A percentile compares a stretch with the other conserved stretches of the same genome.
Evolutionary conservation across 2,797 vertebrate genomes (phyloP).

Genomic region (Sebastolobus alascanus): DNA sequence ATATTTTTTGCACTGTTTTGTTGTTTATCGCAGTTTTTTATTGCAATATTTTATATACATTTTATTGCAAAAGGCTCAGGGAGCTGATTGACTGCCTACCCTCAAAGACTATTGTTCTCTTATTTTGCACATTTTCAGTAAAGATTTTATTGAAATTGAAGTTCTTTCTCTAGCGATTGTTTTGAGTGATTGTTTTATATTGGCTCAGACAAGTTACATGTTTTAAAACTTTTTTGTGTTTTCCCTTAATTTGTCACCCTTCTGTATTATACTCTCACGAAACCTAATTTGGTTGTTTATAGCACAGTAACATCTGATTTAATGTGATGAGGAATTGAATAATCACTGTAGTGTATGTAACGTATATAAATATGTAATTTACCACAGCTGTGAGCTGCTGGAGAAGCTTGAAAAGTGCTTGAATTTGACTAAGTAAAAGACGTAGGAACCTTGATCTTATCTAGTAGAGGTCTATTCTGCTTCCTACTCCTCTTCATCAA

Average conservation of each 20-base stretch:
- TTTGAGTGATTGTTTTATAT: not conserved
- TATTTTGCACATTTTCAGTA: not conserved
- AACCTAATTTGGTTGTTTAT: not conserved
- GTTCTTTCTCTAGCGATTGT: not conserved
- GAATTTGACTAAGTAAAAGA: not conserved
- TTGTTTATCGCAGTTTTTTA: not conserved
- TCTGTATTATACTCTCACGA: not conserved
- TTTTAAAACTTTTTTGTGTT: not conserved
- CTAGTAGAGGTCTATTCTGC: not conserved
- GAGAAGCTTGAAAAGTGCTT: not conserved
- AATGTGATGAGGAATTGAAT: not conserved
- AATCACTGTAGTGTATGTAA: not conserved
- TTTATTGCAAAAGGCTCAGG: not conserved
- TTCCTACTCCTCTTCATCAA: not conserved
- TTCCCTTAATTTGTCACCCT: not conserved
- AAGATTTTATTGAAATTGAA: not conserved
- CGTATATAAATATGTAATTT: not conserved
- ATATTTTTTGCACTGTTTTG: not conserved
- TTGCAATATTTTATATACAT: not conserved
- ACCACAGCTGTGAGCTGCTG: rapidly evolving
- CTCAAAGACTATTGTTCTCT: not conserved
- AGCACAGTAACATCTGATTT: not conserved
- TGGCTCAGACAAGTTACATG: not conserved
- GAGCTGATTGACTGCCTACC: not conserved
- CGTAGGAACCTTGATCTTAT: not conserved